Evolutionary conservation across 2,797 vertebrate genomes (phyloP).

Genomic region (Sebastes alutus): DNA sequence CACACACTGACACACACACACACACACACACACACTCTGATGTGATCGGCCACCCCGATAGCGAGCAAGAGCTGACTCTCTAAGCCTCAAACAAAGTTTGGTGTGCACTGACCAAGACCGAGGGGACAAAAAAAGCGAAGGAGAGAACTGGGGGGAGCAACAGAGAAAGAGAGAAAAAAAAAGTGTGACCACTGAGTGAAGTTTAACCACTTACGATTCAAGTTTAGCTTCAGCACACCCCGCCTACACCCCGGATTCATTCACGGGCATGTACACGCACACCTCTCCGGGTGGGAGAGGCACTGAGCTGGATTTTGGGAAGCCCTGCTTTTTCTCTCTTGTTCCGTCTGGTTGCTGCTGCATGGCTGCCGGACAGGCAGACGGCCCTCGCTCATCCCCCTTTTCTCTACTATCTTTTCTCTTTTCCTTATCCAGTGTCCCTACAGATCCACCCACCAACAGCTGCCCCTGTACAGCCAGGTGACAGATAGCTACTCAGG

Average conservation of each 20-base stretch:
- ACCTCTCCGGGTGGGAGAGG: constrained; percentile 66
- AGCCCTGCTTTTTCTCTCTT: constrained; percentile 70
- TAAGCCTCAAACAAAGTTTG: constrained; percentile 85
- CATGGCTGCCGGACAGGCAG: constrained; percentile 65
- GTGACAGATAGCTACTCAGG: constrained; percentile 55
- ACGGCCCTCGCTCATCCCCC: constrained; percentile 57
- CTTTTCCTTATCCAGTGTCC: constrained; percentile 54
- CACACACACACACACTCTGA: constrained; percentile 51
- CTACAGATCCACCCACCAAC: constrained; percentile 59
- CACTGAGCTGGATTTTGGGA: constrained; percentile 75
- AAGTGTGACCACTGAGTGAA: constrained; percentile 78
- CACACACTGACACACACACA: constrained; percentile 29
- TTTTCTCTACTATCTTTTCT: constrained; percentile 66
- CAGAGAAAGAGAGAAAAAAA: constrained; percentile 31
- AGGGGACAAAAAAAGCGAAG: constrained; percentile 52
- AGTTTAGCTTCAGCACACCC: constrained; percentile 79
- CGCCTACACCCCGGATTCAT: constrained; percentile 68
- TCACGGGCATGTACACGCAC: constrained; percentile 60
- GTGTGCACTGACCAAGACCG: constrained; percentile 78
- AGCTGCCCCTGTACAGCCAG: constrained; percentile 52
- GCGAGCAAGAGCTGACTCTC: constrained; percentile 61
- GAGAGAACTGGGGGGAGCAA: constrained; percentile 42
- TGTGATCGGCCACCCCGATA: constrained; percentile 75
- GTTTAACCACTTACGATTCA: constrained; percentile 80
- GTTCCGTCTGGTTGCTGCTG: constrained; percentile 78